These are phyloP conservation scores for Procambarus clarkii DNA, from an alignment of 1,140 invertebrate species.

Conservation along the genomic window DNA sequence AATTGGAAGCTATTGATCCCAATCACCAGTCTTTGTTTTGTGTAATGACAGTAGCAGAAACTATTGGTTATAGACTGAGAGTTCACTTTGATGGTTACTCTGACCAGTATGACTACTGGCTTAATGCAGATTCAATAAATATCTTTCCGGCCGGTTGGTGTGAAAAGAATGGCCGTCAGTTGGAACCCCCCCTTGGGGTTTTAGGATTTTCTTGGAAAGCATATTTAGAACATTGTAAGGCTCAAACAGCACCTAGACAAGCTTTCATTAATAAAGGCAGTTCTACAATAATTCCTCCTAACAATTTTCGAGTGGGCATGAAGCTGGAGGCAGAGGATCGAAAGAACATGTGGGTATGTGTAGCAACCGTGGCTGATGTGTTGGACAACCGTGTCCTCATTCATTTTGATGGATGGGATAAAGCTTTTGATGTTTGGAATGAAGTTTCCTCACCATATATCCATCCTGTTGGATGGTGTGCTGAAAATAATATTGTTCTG, in stretches of 20 bases:
- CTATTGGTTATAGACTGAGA: constrained; percentile 85
- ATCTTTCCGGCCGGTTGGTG: constrained; percentile 97
- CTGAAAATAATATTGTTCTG: constrained; percentile 85
- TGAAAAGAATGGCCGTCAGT: constrained; percentile 84
- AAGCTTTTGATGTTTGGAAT: constrained; percentile 95
- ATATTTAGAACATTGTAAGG: constrained; percentile 87
- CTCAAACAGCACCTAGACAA: constrained; percentile 85
- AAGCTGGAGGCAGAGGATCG: constrained; percentile 96
- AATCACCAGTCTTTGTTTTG: constrained; percentile 92
- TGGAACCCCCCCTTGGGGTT: constrained; percentile 86
- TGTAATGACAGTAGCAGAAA: constrained; percentile 89
- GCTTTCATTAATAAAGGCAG: constrained; percentile 82
- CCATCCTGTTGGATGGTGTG: constrained; percentile 95
- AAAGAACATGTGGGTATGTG: constrained; percentile 90
- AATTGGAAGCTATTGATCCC: constrained; percentile 95
- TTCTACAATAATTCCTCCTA: constrained; percentile 40
- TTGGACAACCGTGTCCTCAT: constrained; percentile 84
- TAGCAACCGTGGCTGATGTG: constrained; percentile 81
- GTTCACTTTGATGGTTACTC: constrained; percentile 95
- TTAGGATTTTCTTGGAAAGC: constrained; percentile 88
- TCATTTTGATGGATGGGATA: constrained; percentile 96
- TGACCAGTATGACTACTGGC: constrained; percentile 94
- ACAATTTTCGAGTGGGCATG: constrained; percentile 87
- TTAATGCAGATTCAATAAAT: constrained; percentile 91
- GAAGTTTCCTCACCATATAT: constrained; percentile 93